A percentile compares a stretch with the other conserved stretches of the same genome.
Evolutionary conservation across 2,797 vertebrate species (phyloP).

Genomic region (Cossypha niveicapilla): DNA sequence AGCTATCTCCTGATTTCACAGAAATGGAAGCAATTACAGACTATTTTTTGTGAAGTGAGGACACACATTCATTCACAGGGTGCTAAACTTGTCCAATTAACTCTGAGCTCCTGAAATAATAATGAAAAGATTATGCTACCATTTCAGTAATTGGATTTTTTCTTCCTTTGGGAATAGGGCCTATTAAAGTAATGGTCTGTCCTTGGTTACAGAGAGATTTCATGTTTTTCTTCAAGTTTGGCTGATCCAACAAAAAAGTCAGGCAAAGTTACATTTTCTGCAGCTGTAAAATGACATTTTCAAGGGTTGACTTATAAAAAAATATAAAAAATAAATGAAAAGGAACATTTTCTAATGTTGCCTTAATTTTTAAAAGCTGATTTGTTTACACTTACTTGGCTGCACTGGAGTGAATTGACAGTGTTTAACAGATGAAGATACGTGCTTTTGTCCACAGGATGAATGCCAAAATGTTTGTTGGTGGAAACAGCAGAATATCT

Average conservation of each 20-base stretch:
- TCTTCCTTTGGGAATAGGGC: neutral
- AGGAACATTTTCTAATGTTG: neutral
- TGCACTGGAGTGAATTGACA: neutral
- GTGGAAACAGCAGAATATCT: neutral
- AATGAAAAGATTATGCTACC: neutral
- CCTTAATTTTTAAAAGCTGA: neutral
- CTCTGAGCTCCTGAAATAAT: slow-evolving; percentile 14
- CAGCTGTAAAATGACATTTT: neutral
- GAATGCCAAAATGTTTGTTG: neutral
- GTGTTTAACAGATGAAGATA: neutral
- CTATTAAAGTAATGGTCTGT: neutral
- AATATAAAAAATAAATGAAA: neutral
- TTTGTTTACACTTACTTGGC: neutral
- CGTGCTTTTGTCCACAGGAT: neutral
- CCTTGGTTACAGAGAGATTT: neutral
- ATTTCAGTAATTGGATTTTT: slow-evolving; percentile 28
- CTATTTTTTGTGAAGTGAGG: neutral
- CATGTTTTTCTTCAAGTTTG: neutral
- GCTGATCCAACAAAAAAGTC: neutral
- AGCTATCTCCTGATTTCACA: neutral
- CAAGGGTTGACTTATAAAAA: neutral
- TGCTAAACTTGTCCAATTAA: slow-evolving; percentile 30
- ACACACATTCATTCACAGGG: neutral
- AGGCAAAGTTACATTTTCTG: neutral
- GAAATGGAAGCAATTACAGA: neutral